These are phyloP conservation scores for Sterna hirundo DNA, from an alignment of 2,113 vertebrate species.

Conservation along the genomic window DNA sequence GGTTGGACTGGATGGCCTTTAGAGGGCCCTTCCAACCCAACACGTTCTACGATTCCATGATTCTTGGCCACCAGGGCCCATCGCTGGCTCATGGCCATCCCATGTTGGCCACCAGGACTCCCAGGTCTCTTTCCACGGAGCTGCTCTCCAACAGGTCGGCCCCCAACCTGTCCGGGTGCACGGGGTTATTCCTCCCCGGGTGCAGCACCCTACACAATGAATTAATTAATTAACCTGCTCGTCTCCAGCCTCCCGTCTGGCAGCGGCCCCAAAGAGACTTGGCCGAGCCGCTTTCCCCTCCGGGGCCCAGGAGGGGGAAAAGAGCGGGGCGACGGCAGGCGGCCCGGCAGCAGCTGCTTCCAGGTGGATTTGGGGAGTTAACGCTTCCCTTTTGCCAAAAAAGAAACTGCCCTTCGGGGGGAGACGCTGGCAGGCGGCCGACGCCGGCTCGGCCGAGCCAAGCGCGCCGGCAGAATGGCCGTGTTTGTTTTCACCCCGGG, in stretches of 20 bases:
- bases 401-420: not conserved
- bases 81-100: no score
- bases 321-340: not conserved
- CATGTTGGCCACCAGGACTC: no score
- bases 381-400: not conserved
- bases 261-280: not conserved
- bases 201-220: no score
- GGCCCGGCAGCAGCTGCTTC: not conserved
- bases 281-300: not conserved
- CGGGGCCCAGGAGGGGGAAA: not conserved
- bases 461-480: not conserved
- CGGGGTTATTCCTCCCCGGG: no score
- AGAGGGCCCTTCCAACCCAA: no score
- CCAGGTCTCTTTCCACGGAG: no score
- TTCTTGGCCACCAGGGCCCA: no score
- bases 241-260: not conserved
- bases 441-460: not conserved
- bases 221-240: not conserved
- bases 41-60: no score
- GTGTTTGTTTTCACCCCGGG: not conserved
- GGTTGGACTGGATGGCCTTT: no score
- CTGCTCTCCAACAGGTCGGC: no score
- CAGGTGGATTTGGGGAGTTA: not conserved
- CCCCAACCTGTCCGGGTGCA: no score
- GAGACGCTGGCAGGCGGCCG: not conserved